Percentiles rank a stretch among this genome's conserved stretches.
phyloP scores from a whole-genome alignment of 2,113 vertebrate genomes.

The Zosterops lateralis region DNA sequence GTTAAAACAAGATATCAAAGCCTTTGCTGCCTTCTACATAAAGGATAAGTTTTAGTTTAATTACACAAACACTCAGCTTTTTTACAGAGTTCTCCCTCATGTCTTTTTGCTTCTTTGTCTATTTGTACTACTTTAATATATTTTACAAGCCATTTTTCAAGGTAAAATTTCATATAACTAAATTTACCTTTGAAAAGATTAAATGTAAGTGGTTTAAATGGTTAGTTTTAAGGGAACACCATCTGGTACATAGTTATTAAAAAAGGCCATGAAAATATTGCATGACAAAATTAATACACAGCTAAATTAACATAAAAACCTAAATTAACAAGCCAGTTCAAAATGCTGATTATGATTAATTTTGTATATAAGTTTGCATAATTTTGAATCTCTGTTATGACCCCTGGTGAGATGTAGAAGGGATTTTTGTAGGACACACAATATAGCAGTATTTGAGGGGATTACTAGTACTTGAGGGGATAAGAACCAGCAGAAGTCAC shows the following conservation, averaged over 20 bases:
- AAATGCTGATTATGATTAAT: constrained; percentile 10
- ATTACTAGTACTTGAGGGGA: neutral
- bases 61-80: neutral
- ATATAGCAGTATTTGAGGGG: neutral
- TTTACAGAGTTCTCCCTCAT: neutral
- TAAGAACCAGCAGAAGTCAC: neutral
- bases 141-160: neutral
- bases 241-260: constrained; percentile 2
- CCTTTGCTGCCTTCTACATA: neutral
- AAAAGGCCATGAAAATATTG: constrained; percentile 16
- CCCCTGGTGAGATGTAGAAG: neutral
- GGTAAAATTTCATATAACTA: neutral
- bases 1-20: neutral
- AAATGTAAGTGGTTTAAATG: neutral
- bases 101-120: neutral
- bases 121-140: neutral
- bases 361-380: constrained; percentile 14
- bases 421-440: neutral
- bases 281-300: neutral
- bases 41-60: neutral
- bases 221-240: constrained; percentile 1
- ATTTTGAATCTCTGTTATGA: neutral
- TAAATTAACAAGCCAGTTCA: constrained; percentile 21
- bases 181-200: constrained; percentile 42
- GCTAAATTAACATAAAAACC: neutral